These are phyloP conservation scores for Pangasius sanitwongsei DNA, from an alignment of 2,797 vertebrate genomes.

Conservation along the genomic window DNA sequence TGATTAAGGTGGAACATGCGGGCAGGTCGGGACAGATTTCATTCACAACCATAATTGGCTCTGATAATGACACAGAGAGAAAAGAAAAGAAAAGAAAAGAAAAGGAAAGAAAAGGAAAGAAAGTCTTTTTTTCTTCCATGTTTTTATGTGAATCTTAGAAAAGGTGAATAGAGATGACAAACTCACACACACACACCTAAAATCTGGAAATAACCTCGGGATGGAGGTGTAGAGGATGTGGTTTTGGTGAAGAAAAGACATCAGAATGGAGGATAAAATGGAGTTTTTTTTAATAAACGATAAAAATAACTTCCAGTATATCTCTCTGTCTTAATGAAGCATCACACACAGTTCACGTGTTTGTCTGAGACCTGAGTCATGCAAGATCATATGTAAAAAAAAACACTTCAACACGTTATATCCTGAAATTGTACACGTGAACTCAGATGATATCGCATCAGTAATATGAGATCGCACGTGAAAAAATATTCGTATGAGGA, in stretches of 20 bases:
- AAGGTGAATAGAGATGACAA: not conserved
- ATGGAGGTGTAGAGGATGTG: not conserved
- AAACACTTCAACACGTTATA: no score
- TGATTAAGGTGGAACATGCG: not conserved
- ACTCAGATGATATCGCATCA: not conserved
- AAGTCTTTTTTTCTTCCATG: not conserved
- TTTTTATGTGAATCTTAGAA: not conserved
- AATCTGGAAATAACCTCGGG: not conserved
- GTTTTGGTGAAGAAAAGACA: not conserved
- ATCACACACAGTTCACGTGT: not conserved
- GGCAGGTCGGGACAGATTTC: constrained; percentile 4
- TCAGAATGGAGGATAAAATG: not conserved
- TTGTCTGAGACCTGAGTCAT: not conserved
- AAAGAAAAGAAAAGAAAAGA: not conserved
- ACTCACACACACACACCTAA: not conserved
- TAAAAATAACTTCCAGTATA: not conserved
- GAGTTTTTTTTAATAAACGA: not conserved
- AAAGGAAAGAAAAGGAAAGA: not conserved
- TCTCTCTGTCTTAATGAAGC: not conserved
- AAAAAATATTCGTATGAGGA: not conserved
- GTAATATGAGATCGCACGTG: not conserved
- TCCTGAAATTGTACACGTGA: not conserved
- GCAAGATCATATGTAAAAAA: not conserved
- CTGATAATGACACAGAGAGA: not conserved
- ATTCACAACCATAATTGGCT: not conserved